Base-by-base conservation (phyloP, 2,797 vertebrate genomes). In the Phataginus tetradactyla region DNA sequence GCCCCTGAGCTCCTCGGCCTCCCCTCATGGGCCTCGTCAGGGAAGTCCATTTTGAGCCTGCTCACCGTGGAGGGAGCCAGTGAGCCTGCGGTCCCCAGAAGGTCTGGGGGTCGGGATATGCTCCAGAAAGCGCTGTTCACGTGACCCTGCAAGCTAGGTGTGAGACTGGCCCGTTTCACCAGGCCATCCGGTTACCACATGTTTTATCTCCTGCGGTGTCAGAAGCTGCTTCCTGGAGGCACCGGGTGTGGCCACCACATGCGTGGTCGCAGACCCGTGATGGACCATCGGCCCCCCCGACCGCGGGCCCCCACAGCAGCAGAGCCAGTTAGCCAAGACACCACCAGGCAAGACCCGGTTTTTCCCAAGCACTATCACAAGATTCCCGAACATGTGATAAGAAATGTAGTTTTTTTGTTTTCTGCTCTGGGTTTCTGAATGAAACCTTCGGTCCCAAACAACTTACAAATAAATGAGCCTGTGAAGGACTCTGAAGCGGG, bases 171-270 rank as follows among this genome's bases (percentile, higher is more conserved):
- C 29, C 18, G 1, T 23, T 29, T 87, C 34, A 20, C 49, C 4
- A 1, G 42, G n/a, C 32, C 17, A 0, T 45, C 18, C 85, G 15
- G 49, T 29, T 23, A 2, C 55, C 23, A 0, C 6, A 0, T 61
- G 45, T 78, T 78, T 74, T 79, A 27, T 39, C 57, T 45, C 45
- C 45, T 11, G 42, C 10, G 1, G 45, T 45, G 11, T 45, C 45
- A 45, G 45, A 45, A 45, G 45, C 45, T 21, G 55, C 91, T 78
- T 81, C 63, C 32, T 66, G 18, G n/a, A 61, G 63, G 20, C 27
- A 10, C 34, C 39, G 21, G 32, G 27, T 4, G 1, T 66, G 64
- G 32, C 59, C 42, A 3, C 15, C 23, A 2, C 45, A 45, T 11
- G 45, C 45, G 45, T 45, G 45, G 45, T 12, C 45, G 11, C 45